phyloP scores from a whole-genome alignment of 1,140 invertebrate genomes.

The Nasonia giraulti region DNA sequence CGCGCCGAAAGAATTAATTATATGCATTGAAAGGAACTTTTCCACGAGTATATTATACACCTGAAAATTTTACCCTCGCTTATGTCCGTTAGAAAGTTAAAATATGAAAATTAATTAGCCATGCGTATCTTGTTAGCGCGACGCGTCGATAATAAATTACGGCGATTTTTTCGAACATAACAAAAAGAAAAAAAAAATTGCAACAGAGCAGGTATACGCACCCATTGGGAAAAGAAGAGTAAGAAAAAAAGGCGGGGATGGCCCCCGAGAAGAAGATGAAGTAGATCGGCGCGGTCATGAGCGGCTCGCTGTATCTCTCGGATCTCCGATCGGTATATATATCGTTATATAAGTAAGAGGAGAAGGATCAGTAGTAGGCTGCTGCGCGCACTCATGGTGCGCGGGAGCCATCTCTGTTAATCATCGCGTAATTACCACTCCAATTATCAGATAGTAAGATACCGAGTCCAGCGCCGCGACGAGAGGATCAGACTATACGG shows the following conservation, averaged over 20 bases:
- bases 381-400: conserved; percentile 57
- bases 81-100: too few relatives aligned
- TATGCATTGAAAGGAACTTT: not conserved
- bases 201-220: not conserved
- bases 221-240: not conserved
- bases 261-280: conserved; percentile 1
- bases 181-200: not conserved
- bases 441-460: conserved; percentile 74
- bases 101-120: not conserved
- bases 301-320: conserved; percentile 57
- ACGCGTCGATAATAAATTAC: not conserved
- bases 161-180: not conserved
- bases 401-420: conserved; percentile 74
- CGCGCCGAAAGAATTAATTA: not conserved
- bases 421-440: conserved; percentile 73
- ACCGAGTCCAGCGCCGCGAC: conserved; percentile 39
- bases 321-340: conserved; percentile 62
- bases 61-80: too few relatives aligned
- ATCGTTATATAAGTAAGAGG: not conserved
- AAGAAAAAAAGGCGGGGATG: conserved; percentile 10
- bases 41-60: not conserved
- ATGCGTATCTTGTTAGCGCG: not conserved
- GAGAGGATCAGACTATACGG: conserved; percentile 21
- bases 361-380: conserved; percentile 61
- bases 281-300: conserved; percentile 38